A percentile compares a stretch with the other conserved stretches of the same genome.
Conservation (phyloP, 2,797 vertebrate species). For the Mormyrus proboscirostris region DNA sequence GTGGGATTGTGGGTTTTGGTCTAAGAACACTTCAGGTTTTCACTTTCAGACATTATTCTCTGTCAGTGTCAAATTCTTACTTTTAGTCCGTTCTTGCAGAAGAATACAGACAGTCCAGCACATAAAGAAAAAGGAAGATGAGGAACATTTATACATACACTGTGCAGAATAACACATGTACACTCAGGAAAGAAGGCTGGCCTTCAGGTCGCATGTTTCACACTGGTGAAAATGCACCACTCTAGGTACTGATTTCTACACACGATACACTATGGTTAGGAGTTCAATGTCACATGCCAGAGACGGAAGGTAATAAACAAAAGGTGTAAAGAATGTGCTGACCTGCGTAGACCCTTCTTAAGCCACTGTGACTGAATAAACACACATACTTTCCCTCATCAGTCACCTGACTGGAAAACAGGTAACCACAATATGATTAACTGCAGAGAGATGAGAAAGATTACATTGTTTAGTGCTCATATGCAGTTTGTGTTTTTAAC, state of each 20-base stretch:
- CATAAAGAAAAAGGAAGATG: neutral
- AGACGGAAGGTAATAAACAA: neutral
- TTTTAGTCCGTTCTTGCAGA: neutral
- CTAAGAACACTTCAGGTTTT: neutral
- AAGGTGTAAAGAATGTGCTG: neutral
- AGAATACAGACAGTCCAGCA: neutral
- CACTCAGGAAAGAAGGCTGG: slow-evolving; percentile 3
- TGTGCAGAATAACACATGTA: neutral
- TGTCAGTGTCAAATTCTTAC: neutral
- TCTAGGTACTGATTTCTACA: neutral
- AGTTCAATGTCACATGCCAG: neutral
- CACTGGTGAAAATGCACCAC: too few relatives aligned
- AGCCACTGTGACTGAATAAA: neutral
- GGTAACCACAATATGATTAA: neutral
- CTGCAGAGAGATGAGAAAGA: neutral
- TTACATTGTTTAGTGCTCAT: too few relatives aligned
- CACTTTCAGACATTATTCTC: neutral
- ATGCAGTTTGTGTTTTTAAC: neutral
- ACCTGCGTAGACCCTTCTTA: neutral
- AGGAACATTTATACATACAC: neutral
- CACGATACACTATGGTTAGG: neutral
- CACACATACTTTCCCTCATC: neutral
- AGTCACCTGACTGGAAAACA: neutral
- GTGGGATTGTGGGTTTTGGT: neutral
- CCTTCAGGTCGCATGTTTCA: neutral